Conservation (phyloP, 2,797 vertebrate species). For the Toxotes lorentzi region DNA sequence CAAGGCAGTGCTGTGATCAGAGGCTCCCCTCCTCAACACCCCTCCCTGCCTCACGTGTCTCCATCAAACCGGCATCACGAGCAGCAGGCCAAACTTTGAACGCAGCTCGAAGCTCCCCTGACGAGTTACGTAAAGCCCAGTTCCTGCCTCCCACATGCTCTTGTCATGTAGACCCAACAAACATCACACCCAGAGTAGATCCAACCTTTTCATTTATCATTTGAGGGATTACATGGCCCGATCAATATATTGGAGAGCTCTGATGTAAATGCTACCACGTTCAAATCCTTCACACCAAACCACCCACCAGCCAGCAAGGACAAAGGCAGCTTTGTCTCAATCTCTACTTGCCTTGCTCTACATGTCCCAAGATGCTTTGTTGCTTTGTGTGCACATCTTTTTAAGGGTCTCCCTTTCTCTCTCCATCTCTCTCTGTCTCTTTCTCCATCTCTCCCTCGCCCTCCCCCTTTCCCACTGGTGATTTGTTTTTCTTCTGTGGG, state of each 20-base stretch:
- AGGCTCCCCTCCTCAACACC: slow-evolving; percentile 46
- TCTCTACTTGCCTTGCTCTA: slow-evolving; percentile 82
- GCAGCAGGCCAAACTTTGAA: slow-evolving; percentile 60
- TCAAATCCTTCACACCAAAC: slow-evolving; percentile 74
- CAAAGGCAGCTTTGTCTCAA: slow-evolving; percentile 81
- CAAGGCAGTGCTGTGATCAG: slow-evolving; percentile 70
- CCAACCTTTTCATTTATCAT: slow-evolving; percentile 64
- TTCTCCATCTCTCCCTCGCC: slow-evolving; percentile 48
- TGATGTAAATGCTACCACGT: slow-evolving; percentile 64
- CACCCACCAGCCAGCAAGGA: slow-evolving; percentile 79
- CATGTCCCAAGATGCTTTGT: slow-evolving; percentile 83
- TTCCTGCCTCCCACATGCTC: slow-evolving; percentile 68
- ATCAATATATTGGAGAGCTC: slow-evolving; percentile 80
- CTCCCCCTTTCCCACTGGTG: slow-evolving; percentile 78
- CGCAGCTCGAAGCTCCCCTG: slow-evolving; percentile 47
- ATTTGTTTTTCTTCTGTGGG: slow-evolving; percentile 83
- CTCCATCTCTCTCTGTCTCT: slow-evolving; percentile 66
- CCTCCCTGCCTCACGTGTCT: slow-evolving; percentile 44
- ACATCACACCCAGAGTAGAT: slow-evolving; percentile 53
- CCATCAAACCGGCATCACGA: slow-evolving; percentile 37
- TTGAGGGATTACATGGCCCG: slow-evolving; percentile 73
- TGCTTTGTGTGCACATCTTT: slow-evolving; percentile 82
- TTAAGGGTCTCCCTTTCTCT: slow-evolving; percentile 74
- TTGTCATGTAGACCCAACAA: slow-evolving; percentile 58
- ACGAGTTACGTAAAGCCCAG: slow-evolving; percentile 57